phyloP scores from a whole-genome alignment of 2,888 invertebrate genomes.

The Apeira syringaria region DNA sequence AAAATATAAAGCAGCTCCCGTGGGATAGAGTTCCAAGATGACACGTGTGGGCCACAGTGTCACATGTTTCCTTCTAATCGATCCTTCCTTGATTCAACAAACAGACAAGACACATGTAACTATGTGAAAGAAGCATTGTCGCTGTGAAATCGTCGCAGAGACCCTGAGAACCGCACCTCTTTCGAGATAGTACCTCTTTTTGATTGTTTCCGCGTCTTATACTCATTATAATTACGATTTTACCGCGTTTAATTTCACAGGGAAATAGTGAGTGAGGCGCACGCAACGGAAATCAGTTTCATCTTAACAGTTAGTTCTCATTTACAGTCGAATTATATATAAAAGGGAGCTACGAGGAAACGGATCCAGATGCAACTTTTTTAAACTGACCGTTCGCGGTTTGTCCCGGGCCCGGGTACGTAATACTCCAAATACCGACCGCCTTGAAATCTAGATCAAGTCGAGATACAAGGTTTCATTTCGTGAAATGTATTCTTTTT shows the following conservation, averaged over 20 bases:
- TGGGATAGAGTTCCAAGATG: neutral
- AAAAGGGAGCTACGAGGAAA: too few species aligned
- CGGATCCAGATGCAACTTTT: too few species aligned
- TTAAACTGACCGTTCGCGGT: too few species aligned
- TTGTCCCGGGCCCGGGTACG: too few species aligned
- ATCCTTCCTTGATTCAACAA: conserved; percentile 34
- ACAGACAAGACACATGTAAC: conserved; percentile 39
- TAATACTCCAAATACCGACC: too few species aligned
- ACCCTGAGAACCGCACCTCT: conserved; percentile 48
- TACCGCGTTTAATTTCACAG: conserved; percentile 19
- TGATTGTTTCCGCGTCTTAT: conserved; percentile 48
- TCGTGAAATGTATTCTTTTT: too few species aligned
- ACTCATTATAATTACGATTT: conserved; percentile 16
- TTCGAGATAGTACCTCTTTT: conserved; percentile 36
- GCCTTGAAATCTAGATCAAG: too few species aligned
- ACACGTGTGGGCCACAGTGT: neutral
- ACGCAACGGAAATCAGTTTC: conserved; percentile 5
- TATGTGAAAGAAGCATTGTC: conserved; percentile 66
- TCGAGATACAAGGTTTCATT: too few species aligned
- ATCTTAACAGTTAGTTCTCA: too few species aligned
- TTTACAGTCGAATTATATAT: too few species aligned
- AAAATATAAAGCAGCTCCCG: too few species aligned
- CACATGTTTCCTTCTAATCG: conserved; percentile 15
- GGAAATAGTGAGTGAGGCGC: conserved; percentile 1
- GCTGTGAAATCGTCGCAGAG: conserved; percentile 39